phyloP scores from a whole-genome alignment of 2,797 vertebrate species.

The Leucoraja ocellata region DNA sequence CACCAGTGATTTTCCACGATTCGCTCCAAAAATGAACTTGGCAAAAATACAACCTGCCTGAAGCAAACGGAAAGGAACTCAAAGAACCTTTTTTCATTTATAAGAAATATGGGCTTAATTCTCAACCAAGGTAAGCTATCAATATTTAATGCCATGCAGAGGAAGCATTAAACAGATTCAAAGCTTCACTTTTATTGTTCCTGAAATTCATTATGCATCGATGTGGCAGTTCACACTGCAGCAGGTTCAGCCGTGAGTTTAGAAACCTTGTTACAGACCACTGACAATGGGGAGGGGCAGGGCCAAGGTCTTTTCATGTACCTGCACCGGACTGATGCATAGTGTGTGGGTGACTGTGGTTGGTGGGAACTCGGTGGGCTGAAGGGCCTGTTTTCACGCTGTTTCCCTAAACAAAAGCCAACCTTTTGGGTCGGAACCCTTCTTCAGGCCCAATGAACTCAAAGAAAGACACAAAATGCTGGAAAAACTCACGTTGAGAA shows the following conservation, averaged over 20 bases:
- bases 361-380: no score
- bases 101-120: slow-evolving; percentile 4
- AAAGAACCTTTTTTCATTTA: background rate
- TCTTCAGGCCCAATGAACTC: no score
- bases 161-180: slow-evolving; percentile 4
- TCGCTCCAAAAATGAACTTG: background rate
- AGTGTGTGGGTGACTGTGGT: no score
- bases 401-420: no score
- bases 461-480: no score
- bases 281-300: no score
- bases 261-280: no score
- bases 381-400: no score
- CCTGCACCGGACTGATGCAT: no score
- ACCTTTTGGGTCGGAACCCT: no score
- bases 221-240: background rate
- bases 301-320: no score
- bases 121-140: slow-evolving; percentile 19
- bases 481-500: no score
- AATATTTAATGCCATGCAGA: slow-evolving; percentile 30
- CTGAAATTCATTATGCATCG: slow-evolving; percentile 3
- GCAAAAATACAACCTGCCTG: background rate
- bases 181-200: background rate
- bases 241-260: background rate
- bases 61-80: background rate
- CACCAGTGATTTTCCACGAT: background rate